Conservation (phyloP, 2,888 invertebrate species). For the Noctua comes region DNA sequence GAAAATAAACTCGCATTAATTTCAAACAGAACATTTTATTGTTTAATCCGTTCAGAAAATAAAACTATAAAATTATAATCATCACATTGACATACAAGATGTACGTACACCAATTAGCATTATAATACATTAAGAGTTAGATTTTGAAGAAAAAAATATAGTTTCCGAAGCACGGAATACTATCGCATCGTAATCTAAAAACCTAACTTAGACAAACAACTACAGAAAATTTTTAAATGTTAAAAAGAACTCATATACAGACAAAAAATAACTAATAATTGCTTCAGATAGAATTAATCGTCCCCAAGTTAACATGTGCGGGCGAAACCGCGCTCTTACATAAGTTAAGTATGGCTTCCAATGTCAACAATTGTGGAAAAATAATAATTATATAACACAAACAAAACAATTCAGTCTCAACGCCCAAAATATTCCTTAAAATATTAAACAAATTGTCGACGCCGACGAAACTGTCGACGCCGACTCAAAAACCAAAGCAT, state of each 20-base stretch:
- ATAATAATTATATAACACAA: constrained; percentile 88
- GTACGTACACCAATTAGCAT: constrained; percentile 90
- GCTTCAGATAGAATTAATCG: constrained; percentile 79
- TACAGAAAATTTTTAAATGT: constrained; percentile 79
- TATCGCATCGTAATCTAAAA: constrained; percentile 80
- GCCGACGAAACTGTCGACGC: constrained; percentile 9
- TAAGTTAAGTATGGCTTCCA: constrained; percentile 75
- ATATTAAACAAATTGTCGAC: constrained; percentile 79
- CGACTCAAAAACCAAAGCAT: constrained; percentile 52
- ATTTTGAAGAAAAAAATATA: constrained; percentile 71
- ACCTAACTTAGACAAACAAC: constrained; percentile 88
- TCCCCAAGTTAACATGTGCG: constrained; percentile 77
- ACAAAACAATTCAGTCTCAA: constrained; percentile 91
- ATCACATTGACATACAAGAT: constrained; percentile 90
- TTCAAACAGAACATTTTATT: constrained; percentile 91
- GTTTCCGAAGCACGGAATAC: constrained; percentile 82
- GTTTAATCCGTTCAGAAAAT: constrained; percentile 90
- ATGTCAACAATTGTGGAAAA: constrained; percentile 78
- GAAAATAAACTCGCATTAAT: constrained; percentile 83
- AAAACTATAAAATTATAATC: constrained; percentile 85
- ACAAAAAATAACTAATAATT: constrained; percentile 86
- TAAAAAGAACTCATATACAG: constrained; percentile 89
- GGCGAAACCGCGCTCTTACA: constrained; percentile 73
- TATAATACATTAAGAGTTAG: constrained; percentile 87
- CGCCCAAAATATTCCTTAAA: constrained; percentile 83